Percentiles rank a stretch among this genome's conserved stretches.
These are phyloP conservation scores for Thunnus thynnus DNA, from an alignment of 2,113 vertebrate species.

Conservation along the genomic window DNA sequence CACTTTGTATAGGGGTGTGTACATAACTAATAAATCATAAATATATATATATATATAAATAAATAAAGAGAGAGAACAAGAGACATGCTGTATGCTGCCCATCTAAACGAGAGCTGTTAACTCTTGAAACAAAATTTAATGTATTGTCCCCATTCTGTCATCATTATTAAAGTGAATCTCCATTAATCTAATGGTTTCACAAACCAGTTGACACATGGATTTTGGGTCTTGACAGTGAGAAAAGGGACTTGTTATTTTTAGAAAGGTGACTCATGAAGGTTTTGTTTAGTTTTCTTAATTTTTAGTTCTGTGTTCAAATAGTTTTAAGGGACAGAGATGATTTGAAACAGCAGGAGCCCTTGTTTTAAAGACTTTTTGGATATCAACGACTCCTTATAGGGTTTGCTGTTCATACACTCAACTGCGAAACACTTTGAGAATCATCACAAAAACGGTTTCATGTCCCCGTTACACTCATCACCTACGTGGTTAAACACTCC, in stretches of 20 bases:
- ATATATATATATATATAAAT: constrained; percentile 13
- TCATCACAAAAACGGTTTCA: background rate
- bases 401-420: background rate
- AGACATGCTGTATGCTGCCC: constrained; percentile 23
- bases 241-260: background rate
- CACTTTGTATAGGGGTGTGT: constrained; percentile 50
- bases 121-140: background rate
- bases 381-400: background rate
- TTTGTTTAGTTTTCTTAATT: constrained; percentile 14
- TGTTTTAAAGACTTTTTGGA: background rate
- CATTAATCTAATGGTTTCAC: background rate
- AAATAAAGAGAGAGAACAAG: background rate
- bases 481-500: constrained; percentile 1
- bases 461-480: constrained; percentile 1
- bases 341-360: background rate
- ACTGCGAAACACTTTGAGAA: background rate
- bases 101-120: constrained; percentile 11
- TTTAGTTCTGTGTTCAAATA: background rate
- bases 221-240: constrained; percentile 5
- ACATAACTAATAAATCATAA: constrained; percentile 40
- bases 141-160: background rate
- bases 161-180: constrained; percentile 5
- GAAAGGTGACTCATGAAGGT: background rate
- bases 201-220: background rate
- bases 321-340: background rate